Evolutionary conservation across 2,888 invertebrate species (phyloP), one percentile per base, ranked within the genome.

Genomic region (Daptonema setosum): DNA sequence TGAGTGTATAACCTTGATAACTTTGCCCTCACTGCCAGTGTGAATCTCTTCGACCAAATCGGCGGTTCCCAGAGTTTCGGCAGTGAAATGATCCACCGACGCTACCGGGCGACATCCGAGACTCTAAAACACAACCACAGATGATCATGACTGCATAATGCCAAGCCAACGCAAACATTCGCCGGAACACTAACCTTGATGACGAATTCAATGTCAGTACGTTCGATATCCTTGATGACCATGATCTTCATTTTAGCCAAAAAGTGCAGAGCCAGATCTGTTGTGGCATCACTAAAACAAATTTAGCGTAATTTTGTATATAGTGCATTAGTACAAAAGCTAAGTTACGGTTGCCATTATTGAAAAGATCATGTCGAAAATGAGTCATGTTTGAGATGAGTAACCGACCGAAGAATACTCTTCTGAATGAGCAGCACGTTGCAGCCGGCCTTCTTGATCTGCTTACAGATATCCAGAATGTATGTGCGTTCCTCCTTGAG

Each of bases 241-340:
- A 97, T 83, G 56, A 91, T 88, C 73, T 99, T 99, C 72, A 95
- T 87, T 77, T 97, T 97, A 70, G 93, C 91, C 63, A 99, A 77
- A 76, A 95, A 97, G 72, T 99, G 97, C 64, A 95, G 79, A 1
- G 95, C 95, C 67, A 97, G 76, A 73, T 99, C 95, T 63, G 86
- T 91, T 25, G 97, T 80, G 5, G 95, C 93, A 78, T 97, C 97
- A 63, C 93, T 83, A 70, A n/a, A 72, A 71, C 58, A 29, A 45
- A 45, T n/a, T n/a, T n/a, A n/a, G n/a, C n/a, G n/a, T n/a, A n/a
- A n/a, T n/a, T n/a, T n/a, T n/a, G n/a, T n/a, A n/a, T n/a, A n/a
- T n/a, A n/a, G n/a, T n/a, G n/a, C n/a, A n/a, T n/a, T n/a, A n/a
- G n/a, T n/a, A n/a, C n/a, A n/a, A n/a, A n/a, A n/a, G n/a, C n/a